phyloP scores from a whole-genome alignment of 1,140 invertebrate species.

The Platorchestia sp. region DNA sequence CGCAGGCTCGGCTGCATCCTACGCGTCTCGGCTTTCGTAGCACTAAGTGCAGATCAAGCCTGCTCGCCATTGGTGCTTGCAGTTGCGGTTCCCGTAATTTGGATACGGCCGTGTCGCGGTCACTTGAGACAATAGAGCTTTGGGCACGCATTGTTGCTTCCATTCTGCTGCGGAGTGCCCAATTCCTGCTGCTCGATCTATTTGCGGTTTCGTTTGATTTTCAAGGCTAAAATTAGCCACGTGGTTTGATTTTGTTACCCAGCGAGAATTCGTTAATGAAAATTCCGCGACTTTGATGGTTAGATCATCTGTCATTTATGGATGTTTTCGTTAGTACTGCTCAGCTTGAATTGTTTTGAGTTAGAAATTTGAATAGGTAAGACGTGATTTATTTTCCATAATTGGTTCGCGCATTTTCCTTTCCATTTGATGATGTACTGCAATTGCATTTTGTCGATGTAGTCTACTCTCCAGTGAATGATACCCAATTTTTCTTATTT shows the following conservation, averaged over 20 bases:
- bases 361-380: neutral
- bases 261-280: neutral
- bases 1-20: neutral
- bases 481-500: too few species aligned
- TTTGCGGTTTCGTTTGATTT: neutral
- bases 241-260: neutral
- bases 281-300: neutral
- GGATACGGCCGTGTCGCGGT: conserved; percentile 10
- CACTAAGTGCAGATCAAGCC: neutral
- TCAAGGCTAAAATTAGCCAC: neutral
- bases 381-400: neutral
- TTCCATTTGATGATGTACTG: too few species aligned
- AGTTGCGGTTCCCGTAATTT: neutral
- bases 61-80: neutral
- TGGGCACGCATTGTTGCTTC: conserved; percentile 5
- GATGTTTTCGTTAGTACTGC: neutral
- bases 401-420: too few species aligned
- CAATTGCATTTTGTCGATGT: too few species aligned
- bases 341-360: neutral
- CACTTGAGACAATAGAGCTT: neutral
- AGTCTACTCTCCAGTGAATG: too few species aligned
- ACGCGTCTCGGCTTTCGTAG: neutral
- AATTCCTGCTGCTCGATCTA: neutral
- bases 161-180: neutral
- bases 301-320: neutral